phyloP scores from a whole-genome alignment of 2,888 invertebrate genomes.

The Phlogophora meticulosa region DNA sequence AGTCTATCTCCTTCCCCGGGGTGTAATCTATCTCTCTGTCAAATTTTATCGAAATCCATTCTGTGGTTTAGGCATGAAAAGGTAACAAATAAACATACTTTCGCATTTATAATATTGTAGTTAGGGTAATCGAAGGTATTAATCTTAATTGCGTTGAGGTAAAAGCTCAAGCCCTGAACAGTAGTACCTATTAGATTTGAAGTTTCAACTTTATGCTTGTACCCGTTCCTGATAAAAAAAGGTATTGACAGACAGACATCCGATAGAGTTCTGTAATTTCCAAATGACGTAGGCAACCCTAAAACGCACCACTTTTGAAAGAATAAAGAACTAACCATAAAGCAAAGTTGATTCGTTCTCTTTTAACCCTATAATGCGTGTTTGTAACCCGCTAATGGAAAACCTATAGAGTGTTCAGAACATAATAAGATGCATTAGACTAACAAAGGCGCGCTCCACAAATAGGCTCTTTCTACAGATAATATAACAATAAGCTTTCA shows the following conservation, averaged over 20 bases:
- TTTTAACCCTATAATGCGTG: constrained; percentile 47
- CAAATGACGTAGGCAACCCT: neutral
- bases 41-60: no score
- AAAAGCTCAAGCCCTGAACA: no score
- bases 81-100: no score
- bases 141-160: no score
- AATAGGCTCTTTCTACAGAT: constrained; percentile 57
- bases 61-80: no score
- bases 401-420: constrained; percentile 64
- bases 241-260: neutral
- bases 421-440: constrained; percentile 75
- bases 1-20: no score
- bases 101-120: no score
- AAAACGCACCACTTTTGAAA: neutral
- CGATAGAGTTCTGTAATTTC: neutral
- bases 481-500: constrained; percentile 56
- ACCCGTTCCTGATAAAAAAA: neutral
- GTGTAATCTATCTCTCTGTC: no score
- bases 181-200: no score
- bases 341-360: constrained; percentile 23
- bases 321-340: neutral
- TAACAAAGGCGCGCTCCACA: constrained; percentile 68
- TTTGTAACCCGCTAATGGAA: constrained; percentile 61
- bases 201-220: no score
- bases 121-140: no score